Evolutionary conservation across 2,797 vertebrate genomes (phyloP), one percentile per base, ranked within the genome.

Genomic region (Clamator glandarius): DNA sequence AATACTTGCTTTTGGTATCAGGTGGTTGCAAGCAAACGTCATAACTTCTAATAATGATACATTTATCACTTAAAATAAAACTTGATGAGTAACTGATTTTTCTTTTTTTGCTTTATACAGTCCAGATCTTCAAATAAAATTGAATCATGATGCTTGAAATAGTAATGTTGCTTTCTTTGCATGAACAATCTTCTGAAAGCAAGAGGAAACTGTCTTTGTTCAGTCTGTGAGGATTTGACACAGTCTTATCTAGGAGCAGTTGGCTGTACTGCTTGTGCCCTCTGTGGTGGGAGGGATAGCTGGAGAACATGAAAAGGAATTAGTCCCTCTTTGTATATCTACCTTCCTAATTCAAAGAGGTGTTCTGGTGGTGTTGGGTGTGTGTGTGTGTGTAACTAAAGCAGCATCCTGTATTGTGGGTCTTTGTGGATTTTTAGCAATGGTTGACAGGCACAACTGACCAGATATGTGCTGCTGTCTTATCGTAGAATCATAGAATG

Each of bases 51-150:
- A 95, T 96, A 93, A 39, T 93, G 94, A 96, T 91, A 97, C 70
- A 24, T 59, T 93, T 64, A 84, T 79, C 87, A 74, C 92, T 93
- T 96, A 96, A 97, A 96, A 93, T 93, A 96, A 96, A 96, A 96
- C 95, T 92, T 95, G 95, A 94, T 96, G 92, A 93, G 95, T 96
- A 97, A 97, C 95, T 0, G 61, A 61, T 81, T 81, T 93, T 93
- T 93, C 12, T 91, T 95, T 78, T 88, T 88, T 75, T 41, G 24
- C 75, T 92, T 85, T 70, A 25, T 48, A 9, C 26, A 13, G 59
- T 39, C 48, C 62, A 86, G 74, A 66, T 33, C 52, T 63, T 90
- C 61, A 92, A 78, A 44, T 86, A 61, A 75, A 90, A 86, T 58
- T 78, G 64, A 57, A 41, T 59, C 33, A 12, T 3, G 50, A 15